Evolutionary conservation across 1,140 invertebrate genomes (phyloP), one percentile per base, ranked within the genome.

Genomic region (Melitaea cinxia): DNA sequence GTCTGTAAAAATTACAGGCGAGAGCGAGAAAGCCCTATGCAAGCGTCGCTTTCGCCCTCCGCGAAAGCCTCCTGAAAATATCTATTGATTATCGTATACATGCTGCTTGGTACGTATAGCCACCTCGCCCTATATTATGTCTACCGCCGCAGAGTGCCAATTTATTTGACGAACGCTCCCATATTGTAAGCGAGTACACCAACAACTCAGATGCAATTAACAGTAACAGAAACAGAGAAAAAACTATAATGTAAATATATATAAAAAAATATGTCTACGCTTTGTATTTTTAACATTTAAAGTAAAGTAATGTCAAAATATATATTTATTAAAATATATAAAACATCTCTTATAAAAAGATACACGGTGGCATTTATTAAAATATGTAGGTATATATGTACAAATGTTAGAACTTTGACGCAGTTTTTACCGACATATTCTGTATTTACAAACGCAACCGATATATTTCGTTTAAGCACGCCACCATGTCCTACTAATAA

Each of bases 51-150:
- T 72, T 83, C 82, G 72, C 84, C 67, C 84, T 81, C 80, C 76
- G 82, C 85, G 80, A 90, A 88, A 90, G 85, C 88, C 88, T 90
- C 82, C 85, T 90, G 88, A 90, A 90, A 90, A 90, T 90, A 90
- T 90, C 85, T 90, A 90, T 90, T 90, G 88, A 90, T 90, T 90
- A 88, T 85, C 82, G 85, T 88, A 88, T 86, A 87, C 78, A 76
- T 81, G 73, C 69, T 59, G 70, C 81, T 83, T 72, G 76, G 85
- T 85, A 82, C 67, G 78, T 89, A 89, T 85, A 90, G 78, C 60
- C 63, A 79, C 78, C 80, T 88, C 83, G 83, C 82, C 82, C 82
- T 80, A 83, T 83, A 79, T 80, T 88, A 83, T 82, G 83, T 79
- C 77, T 82, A 77, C 68, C 73, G 68, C 59, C 68, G 75, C 75